phyloP scores from a whole-genome alignment of 2,888 invertebrate species.

The Drosophila affinis region DNA sequence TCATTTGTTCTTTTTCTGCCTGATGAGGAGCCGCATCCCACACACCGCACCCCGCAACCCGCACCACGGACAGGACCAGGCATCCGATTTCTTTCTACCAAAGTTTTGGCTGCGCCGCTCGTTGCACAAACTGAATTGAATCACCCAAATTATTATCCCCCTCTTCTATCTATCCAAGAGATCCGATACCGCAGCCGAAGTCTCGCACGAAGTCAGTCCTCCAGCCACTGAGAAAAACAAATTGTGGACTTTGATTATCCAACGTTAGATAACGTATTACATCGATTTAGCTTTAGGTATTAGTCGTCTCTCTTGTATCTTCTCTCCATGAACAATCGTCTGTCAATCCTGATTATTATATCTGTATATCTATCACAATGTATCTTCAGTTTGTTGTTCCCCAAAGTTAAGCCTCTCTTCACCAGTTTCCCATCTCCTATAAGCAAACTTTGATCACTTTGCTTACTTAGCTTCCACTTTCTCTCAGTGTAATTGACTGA shows the following conservation, averaged over 20 bases:
- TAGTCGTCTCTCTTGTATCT: too few species aligned
- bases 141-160: conserved; percentile 55
- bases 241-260: background rate
- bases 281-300: too few species aligned
- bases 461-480: background rate
- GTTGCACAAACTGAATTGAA: conserved; percentile 78
- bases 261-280: too few species aligned
- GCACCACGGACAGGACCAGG: conserved; percentile 22
- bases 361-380: too few species aligned
- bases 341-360: too few species aligned
- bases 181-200: background rate
- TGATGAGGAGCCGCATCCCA: background rate
- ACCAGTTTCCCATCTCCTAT: too few species aligned
- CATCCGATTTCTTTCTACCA: conserved; percentile 53
- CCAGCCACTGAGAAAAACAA: background rate
- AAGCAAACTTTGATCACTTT: background rate
- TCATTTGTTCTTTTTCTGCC: conserved; percentile 25
- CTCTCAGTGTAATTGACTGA: conserved; percentile 34
- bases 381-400: too few species aligned
- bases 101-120: conserved; percentile 70
- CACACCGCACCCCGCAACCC: too few species aligned
- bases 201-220: background rate
- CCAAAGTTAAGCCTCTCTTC: too few species aligned
- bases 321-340: too few species aligned
- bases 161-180: background rate